Conservation (phyloP, 2,113 vertebrate species). For the Ptilorrhoa leucosticta region DNA sequence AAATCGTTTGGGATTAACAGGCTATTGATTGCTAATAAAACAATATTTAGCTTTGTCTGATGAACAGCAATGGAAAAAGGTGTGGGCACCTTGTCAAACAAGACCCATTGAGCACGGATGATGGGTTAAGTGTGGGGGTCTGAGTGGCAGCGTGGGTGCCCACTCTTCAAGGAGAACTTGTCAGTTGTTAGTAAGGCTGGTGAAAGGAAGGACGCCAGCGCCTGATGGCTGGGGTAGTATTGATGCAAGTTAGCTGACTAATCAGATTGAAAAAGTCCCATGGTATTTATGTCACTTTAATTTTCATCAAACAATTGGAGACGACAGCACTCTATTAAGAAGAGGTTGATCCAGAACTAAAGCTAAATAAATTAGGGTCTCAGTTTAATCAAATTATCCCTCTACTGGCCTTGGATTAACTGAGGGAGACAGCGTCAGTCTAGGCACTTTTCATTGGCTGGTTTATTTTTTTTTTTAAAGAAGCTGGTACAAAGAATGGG, state of each 20-base stretch:
- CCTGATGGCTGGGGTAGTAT: conserved; percentile 81
- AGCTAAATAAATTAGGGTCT: conserved; percentile 90
- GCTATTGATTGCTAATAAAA: conserved; percentile 88
- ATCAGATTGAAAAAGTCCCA: conserved; percentile 85
- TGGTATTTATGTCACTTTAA: conserved; percentile 91
- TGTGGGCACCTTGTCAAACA: conserved; percentile 82
- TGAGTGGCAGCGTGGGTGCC: conserved; percentile 77
- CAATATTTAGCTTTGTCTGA: conserved; percentile 86
- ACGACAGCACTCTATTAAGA: conserved; percentile 82
- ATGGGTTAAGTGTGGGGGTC: conserved; percentile 80
- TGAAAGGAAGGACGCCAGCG: conserved; percentile 80
- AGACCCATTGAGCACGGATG: conserved; percentile 78
- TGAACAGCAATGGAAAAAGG: conserved; percentile 73
- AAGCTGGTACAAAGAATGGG: conserved; percentile 64
- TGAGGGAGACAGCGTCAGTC: conserved; percentile 72
- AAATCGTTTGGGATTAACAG: conserved; percentile 80
- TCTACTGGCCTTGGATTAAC: conserved; percentile 78
- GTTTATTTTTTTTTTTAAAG: conserved; percentile 57
- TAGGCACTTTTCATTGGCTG: conserved; percentile 70
- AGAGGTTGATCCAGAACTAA: conserved; percentile 88
- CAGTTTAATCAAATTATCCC: conserved; percentile 86
- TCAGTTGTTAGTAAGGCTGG: conserved; percentile 71
- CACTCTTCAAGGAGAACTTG: conserved; percentile 73
- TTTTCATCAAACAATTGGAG: conserved; percentile 84
- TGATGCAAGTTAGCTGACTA: conserved; percentile 82